A percentile compares a stretch with the other conserved stretches of the same genome.
Conservation (phyloP, 2,888 invertebrate species). For the Drosophila ezoana region DNA sequence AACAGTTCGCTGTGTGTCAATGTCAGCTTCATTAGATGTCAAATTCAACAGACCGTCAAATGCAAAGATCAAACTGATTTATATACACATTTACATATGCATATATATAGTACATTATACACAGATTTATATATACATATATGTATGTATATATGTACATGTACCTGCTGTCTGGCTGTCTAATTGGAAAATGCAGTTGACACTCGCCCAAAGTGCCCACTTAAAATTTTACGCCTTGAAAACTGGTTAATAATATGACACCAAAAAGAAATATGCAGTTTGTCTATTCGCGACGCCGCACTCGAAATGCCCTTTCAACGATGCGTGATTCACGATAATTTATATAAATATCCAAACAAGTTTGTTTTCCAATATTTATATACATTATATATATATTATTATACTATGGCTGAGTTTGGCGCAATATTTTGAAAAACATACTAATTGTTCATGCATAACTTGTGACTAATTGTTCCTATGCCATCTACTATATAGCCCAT, state of each 20-base stretch:
- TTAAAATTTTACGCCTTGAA: slow-evolving; percentile 31
- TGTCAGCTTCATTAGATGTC: slow-evolving; percentile 31
- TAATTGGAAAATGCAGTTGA: slow-evolving; percentile 47
- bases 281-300: too few relatives aligned
- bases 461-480: too few relatives aligned
- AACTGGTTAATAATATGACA: slow-evolving; percentile 35
- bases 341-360: too few relatives aligned
- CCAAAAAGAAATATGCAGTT: slow-evolving; percentile 3
- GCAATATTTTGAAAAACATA: too few relatives aligned
- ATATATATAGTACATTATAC: neutral
- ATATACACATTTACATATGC: neutral
- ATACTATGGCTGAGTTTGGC: too few relatives aligned
- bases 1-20: slow-evolving; percentile 44
- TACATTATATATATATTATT: too few relatives aligned
- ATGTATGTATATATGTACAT: neutral
- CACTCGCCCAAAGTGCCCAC: slow-evolving; percentile 50
- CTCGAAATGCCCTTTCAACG: too few relatives aligned
- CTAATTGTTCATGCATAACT: too few relatives aligned
- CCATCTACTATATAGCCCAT: too few relatives aligned
- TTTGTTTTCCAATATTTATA: too few relatives aligned
- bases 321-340: too few relatives aligned
- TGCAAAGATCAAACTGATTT: slow-evolving; percentile 4
- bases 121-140: neutral
- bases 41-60: slow-evolving; percentile 2
- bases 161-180: slow-evolving; percentile 3